Evolutionary conservation across 1,140 invertebrate genomes (phyloP), one percentile per base, ranked within the genome.

Genomic region (Lysiphlebus fabarum): DNA sequence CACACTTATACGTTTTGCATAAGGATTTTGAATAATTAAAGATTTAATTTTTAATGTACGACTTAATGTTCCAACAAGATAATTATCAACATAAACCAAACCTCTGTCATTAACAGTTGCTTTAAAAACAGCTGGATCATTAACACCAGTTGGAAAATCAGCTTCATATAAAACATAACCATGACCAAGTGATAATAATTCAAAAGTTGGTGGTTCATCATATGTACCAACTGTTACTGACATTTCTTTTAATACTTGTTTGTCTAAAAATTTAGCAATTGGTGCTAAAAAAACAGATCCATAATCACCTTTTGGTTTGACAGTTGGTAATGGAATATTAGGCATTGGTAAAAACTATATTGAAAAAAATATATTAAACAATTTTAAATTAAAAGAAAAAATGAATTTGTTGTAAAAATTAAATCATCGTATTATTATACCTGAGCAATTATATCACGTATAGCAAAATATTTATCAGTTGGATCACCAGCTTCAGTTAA

Each of bases 401-500:
- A n/a, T n/a, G n/a, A n/a, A n/a, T n/a, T n/a, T n/a, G n/a, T n/a
- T 11, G 3, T 2, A 6, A 7, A 41, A 49, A 43, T 7, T 5
- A 41, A 9, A 7, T 45, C 12, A 37, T 37, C 43, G 1, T 7
- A 37, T 7, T n/a, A n/a, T n/a, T n/a, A n/a, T n/a, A 88, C 86
- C 75, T 87, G 83, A 1, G 75, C 69, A 43, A 93, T 84, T 7
- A 83, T 75, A 4, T 89, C 76, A 68, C 87, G 84, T 38, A 96
- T 86, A 4, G 82, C 83, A 42, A 84, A 84, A 75, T 93, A 96
- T 78, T 95, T 94, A 0, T 82, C 73, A 11, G 92, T 94, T 1
- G 87, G 82, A 70, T 92, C 90, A 26, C 92, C 91, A 38, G 89
- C 87, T 79, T 95, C 92, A 49, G 82, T 86, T 44, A 95, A 75